Conservation (phyloP, 2,797 vertebrate genomes). For the Smutsia gigantea region DNA sequence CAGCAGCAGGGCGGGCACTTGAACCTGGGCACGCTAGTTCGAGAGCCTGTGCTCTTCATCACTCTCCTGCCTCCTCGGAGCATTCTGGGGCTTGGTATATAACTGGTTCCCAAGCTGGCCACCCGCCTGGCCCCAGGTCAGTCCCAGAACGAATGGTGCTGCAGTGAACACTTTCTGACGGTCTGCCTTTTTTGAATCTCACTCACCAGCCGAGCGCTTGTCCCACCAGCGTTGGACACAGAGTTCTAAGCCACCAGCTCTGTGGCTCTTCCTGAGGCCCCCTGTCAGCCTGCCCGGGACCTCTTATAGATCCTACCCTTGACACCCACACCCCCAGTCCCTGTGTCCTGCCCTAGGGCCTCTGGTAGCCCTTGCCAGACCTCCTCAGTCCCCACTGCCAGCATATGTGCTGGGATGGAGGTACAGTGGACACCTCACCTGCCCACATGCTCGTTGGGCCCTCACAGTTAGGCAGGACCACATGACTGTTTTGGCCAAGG, state of each 20-base stretch:
- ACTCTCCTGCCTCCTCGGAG: accelerated
- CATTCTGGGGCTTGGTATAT: accelerated
- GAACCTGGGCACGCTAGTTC: background rate
- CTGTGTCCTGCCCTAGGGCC: background rate
- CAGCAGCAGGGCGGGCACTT: background rate
- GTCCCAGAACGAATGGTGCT: too few relatives aligned
- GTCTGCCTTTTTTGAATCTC: background rate
- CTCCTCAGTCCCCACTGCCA: background rate
- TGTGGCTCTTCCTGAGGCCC: background rate
- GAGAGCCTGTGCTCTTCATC: accelerated
- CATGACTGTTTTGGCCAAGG: accelerated
- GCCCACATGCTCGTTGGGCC: background rate
- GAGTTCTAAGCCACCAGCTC: background rate
- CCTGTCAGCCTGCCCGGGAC: background rate
- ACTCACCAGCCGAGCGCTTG: background rate
- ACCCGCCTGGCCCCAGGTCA: accelerated
- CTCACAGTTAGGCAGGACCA: background rate
- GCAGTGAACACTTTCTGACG: background rate
- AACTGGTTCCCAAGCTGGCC: accelerated
- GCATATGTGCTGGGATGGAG: too few relatives aligned
- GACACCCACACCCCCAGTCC: background rate
- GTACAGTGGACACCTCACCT: background rate
- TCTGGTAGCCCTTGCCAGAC: background rate
- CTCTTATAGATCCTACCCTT: background rate
- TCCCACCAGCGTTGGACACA: background rate